Evolutionary conservation across 1,140 invertebrate genomes (phyloP), one percentile per base, ranked within the genome.

Genomic region (Neodiprion virginianus): DNA sequence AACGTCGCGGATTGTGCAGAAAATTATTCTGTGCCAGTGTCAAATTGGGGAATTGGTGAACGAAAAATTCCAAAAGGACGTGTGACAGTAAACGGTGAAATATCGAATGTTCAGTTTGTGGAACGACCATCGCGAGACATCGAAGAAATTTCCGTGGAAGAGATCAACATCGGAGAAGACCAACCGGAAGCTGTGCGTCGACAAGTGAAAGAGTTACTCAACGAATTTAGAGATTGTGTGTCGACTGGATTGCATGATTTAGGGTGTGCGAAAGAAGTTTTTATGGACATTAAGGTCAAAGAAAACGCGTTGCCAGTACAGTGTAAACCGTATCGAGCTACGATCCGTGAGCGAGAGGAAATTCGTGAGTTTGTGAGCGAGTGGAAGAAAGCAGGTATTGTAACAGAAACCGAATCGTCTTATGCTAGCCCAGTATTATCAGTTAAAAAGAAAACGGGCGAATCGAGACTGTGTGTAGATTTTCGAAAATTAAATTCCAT

Each of bases 401-500:
- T 84, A 28, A n/a, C 50, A 14, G 66, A 77, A 47, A 80, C 79
- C 8, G 72, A 70, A 17, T 84, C 82, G 0, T 72, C 79, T 14
- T 87, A 82, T 75, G 79, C 82, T 1, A 78, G 76, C 23, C 83
- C 80, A 10, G 72, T 81, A 4, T 23, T 86, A 1, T 74, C 87
- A 9, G 82, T 87, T 2, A 61, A 72, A 40, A 87, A 86, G 48
- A 79, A 79, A 17, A 78, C 78, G 21, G 84, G 84, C 1, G 69
- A 76, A 1, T 71, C 72, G 8, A 66, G 88, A 12, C 72, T 88
- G 67, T 82, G 81, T 67, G 73, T 87, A 0, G 84, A 88, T 76
- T 91, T 87, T 76, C 66, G 88, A 49, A 48, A 74, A 11, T 72
- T 91, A 10, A 91, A 91, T 78, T 48, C 71, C 23, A 28, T 78